phyloP scores from a whole-genome alignment of 2,113 vertebrate species.

The Pholis gunnellus region DNA sequence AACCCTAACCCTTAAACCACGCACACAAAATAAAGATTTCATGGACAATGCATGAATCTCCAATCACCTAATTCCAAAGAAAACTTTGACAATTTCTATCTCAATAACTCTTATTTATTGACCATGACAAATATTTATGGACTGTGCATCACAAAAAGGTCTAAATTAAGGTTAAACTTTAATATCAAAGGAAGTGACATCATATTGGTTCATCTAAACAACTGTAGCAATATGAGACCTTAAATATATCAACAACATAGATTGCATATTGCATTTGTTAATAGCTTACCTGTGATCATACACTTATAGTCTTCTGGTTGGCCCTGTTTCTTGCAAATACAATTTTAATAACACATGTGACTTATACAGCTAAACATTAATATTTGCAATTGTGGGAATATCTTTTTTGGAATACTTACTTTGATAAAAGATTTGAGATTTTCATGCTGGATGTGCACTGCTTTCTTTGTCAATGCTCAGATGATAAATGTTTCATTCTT shows the following conservation, averaged over 20 bases:
- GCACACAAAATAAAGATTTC: too few species aligned
- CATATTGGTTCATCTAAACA: background rate
- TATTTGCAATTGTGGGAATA: constrained; percentile 25
- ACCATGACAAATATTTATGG: background rate
- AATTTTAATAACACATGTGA: background rate
- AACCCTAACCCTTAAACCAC: background rate
- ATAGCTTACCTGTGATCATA: background rate
- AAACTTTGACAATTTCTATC: background rate
- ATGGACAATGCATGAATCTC: background rate
- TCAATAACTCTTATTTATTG: constrained; percentile 25
- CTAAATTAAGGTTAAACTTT: background rate
- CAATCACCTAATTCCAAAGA: background rate
- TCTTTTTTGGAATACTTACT: constrained; percentile 45
- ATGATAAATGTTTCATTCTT: constrained; percentile 48
- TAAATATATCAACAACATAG: constrained; percentile 4
- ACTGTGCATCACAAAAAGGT: constrained; percentile 28
- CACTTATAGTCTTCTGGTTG: background rate
- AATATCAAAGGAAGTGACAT: background rate
- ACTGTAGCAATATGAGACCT: background rate
- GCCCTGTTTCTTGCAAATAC: background rate
- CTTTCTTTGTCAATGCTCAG: background rate
- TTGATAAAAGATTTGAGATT: constrained; percentile 19
- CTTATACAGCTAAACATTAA: constrained; percentile 11
- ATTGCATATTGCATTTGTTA: constrained; percentile 12
- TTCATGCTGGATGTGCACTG: constrained; percentile 58